Evolutionary conservation across 2,797 vertebrate genomes (phyloP), one percentile per base, ranked within the genome.

Genomic region (Podarcis siculus): DNA sequence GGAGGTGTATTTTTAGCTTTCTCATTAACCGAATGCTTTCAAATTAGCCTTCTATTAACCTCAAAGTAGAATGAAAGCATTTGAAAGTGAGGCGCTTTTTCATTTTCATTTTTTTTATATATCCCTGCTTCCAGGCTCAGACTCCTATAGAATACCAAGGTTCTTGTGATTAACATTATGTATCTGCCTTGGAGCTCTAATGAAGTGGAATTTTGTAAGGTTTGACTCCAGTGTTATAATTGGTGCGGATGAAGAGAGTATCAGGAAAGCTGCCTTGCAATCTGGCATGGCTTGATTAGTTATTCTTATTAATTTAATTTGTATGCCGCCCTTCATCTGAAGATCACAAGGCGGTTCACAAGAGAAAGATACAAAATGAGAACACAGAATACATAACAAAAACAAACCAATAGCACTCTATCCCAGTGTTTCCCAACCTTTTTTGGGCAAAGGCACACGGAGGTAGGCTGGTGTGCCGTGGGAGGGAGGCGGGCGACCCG

Each of bases 41-140:
- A 96, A 96, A 97, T 97, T 97, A 97, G 97, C 96, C 96, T 97
- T 95, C 96, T 95, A 97, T 97, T 97, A 97, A 97, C 97, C 97
- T 97, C 96, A 95, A 96, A 97, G 96, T 87, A 89, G 95, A 96
- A 96, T 95, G 96, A 96, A 96, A 95, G 92, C 49, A 3, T 45
- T 72, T 80, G 90, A 86, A 91, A 95, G 90, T 89, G 87, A 95
- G 93, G 88, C 45, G 30, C 90, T 23, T 81, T 90, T 95, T 91
- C 80, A 87, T 89, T 84, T 95, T 90, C 83, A 13, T 61, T 32
- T 91, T 35, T 78, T 89, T 95, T 91, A 76, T 92, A 95, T 9
- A 23, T 55, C 25, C 37, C 55, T 81, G 77, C 83, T 89, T 89
- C 69, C 69, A 89, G 91, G 94, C 94, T 95, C 64, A 87, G 93